These are phyloP conservation scores for Perca schrenkii DNA, from an alignment of 2,113 vertebrate species.

Conservation along the genomic window DNA sequence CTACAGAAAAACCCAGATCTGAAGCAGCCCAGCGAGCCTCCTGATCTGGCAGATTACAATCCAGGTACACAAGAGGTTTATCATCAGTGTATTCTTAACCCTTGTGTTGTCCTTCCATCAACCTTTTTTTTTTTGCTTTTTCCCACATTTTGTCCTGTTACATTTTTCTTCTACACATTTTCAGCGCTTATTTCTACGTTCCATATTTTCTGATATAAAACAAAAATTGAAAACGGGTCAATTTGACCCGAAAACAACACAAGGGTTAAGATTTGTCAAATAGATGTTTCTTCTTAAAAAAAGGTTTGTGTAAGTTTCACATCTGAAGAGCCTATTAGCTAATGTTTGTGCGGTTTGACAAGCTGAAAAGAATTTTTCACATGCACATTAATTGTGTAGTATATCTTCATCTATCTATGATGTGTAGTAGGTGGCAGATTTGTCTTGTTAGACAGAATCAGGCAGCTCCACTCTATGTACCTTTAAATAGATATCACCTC, in stretches of 20 bases:
- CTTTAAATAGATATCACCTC: conserved; percentile 70
- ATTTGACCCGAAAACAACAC: too few species aligned
- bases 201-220: too few species aligned
- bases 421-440: conserved; percentile 59
- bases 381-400: conserved; percentile 44
- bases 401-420: conserved; percentile 33
- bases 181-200: too few species aligned
- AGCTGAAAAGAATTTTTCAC: conserved; percentile 55
- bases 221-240: too few species aligned
- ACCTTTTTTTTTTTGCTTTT: too few species aligned
- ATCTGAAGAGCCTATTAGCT: conserved; percentile 48
- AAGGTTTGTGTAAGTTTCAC: conserved; percentile 21
- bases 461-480: conserved; percentile 38
- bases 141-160: too few species aligned
- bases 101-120: too few species aligned
- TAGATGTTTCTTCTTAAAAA: conserved; percentile 4
- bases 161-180: too few species aligned
- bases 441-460: conserved; percentile 55
- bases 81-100: conserved; percentile 2
- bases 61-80: conserved; percentile 55
- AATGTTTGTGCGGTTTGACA: conserved; percentile 55
- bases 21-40: conserved; percentile 47
- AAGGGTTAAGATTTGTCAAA: conserved; percentile 23
- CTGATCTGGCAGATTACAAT: conserved; percentile 35
- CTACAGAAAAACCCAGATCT: conserved; percentile 55